Conservation (phyloP, 2,888 invertebrate genomes). For the Sicus ferrugineus region DNA sequence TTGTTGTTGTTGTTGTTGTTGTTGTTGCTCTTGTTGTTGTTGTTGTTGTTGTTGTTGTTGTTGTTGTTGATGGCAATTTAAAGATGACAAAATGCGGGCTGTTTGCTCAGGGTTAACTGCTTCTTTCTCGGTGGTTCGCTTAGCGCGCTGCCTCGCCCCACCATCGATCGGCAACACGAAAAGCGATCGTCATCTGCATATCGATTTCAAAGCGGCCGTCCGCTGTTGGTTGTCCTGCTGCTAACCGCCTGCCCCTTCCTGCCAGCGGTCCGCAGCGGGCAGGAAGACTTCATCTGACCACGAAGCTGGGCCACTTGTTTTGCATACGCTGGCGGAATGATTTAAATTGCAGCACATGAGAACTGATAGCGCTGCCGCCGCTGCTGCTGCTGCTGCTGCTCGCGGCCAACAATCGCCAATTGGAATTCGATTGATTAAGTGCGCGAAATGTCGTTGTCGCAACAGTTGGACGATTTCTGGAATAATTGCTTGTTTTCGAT, state of each 20-base stretch:
- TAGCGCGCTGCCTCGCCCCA: neutral
- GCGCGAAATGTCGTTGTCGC: conserved; percentile 42
- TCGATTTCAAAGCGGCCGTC: conserved; percentile 50
- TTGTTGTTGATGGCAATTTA: conserved; percentile 33
- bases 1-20: conserved; percentile 36
- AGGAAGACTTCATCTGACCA: neutral
- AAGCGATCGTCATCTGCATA: conserved; percentile 41
- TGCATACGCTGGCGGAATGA: conserved; percentile 29
- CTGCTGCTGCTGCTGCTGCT: conserved; percentile 11
- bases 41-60: conserved; percentile 24
- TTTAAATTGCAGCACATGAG: conserved; percentile 26
- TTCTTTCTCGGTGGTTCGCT: conserved; percentile 18
- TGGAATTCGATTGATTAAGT: conserved; percentile 48
- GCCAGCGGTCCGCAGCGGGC: neutral
- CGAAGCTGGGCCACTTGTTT: conserved; percentile 22
- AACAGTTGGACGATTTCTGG: conserved; percentile 26
- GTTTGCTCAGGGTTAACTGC: conserved; percentile 28
- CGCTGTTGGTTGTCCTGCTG: conserved; percentile 3
- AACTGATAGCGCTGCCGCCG: neutral
- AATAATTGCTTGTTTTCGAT: conserved; percentile 26
- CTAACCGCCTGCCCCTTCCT: neutral
- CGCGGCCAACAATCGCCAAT: conserved; percentile 35
- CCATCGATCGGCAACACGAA: conserved; percentile 22
- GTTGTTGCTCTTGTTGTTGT: too few relatives aligned
- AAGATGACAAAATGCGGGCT: conserved; percentile 37